phyloP scores from a whole-genome alignment of 2,113 vertebrate species.

The Malurus cyaneus region DNA sequence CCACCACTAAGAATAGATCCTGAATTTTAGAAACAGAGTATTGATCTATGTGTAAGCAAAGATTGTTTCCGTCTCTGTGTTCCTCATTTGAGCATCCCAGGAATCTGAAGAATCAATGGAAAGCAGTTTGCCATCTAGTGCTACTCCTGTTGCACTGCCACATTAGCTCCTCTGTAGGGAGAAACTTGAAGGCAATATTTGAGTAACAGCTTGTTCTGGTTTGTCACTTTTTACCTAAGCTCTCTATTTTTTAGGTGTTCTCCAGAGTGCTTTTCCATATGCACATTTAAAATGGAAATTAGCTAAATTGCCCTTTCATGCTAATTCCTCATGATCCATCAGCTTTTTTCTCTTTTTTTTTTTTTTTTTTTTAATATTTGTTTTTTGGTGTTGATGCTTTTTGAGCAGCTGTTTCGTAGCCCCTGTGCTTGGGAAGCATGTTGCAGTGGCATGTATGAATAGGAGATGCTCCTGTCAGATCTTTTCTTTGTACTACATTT shows the following conservation, averaged over 20 bases:
- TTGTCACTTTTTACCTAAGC: not conserved
- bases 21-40: not conserved
- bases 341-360: not conserved
- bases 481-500: not conserved
- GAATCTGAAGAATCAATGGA: not conserved
- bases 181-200: not conserved
- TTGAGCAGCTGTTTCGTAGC: not conserved
- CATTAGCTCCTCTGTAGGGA: not conserved
- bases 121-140: not conserved
- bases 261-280: not conserved
- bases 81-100: not conserved
- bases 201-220: not conserved
- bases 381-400: not conserved
- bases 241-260: not conserved
- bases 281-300: not conserved
- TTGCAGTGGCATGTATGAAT: not conserved
- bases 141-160: not conserved
- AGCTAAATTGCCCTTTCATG: not conserved
- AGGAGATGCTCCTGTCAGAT: not conserved
- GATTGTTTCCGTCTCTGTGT: not conserved
- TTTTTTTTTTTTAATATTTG: not conserved
- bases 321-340: not conserved
- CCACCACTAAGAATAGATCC: not conserved
- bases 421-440: not conserved
- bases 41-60: conserved; percentile 21